phyloP scores from a whole-genome alignment of 2,888 invertebrate species.

The Athripsodes cinereus region DNA sequence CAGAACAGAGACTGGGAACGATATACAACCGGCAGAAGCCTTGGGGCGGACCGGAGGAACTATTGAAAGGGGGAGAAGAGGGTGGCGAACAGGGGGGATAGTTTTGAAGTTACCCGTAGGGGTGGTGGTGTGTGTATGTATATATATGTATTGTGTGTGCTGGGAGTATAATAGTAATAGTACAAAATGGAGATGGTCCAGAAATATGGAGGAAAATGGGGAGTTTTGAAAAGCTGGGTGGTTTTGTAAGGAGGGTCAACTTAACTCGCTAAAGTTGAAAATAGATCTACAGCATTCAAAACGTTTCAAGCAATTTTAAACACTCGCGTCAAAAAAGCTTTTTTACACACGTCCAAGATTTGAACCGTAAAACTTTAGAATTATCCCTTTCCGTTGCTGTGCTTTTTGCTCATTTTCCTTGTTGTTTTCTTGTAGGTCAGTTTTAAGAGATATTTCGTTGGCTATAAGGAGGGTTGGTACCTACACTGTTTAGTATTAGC shows the following conservation, averaged over 20 bases:
- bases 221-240: background rate
- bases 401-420: background rate
- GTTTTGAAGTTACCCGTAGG: constrained; percentile 24
- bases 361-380: background rate
- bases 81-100: constrained; percentile 12
- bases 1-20: constrained; percentile 19
- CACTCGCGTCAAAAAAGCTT: no score
- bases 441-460: constrained; percentile 18
- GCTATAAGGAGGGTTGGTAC: constrained; percentile 9
- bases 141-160: background rate
- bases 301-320: no score
- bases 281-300: constrained; percentile 1
- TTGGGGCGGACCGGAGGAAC: constrained; percentile 6
- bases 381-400: background rate
- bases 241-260: constrained; percentile 16
- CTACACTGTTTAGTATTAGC: no score
- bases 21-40: constrained; percentile 10
- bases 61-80: constrained; percentile 4
- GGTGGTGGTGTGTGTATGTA: constrained; percentile 6
- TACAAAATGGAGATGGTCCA: background rate
- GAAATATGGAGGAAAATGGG: background rate
- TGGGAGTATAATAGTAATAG: no score
- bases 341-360: background rate
- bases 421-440: background rate
- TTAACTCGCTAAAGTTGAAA: constrained; percentile 18